Percentiles rank a stretch among this genome's conserved stretches.
Evolutionary conservation across 2,113 vertebrate species (phyloP).

Genomic region (Phalacrocorax brasilianus): DNA sequence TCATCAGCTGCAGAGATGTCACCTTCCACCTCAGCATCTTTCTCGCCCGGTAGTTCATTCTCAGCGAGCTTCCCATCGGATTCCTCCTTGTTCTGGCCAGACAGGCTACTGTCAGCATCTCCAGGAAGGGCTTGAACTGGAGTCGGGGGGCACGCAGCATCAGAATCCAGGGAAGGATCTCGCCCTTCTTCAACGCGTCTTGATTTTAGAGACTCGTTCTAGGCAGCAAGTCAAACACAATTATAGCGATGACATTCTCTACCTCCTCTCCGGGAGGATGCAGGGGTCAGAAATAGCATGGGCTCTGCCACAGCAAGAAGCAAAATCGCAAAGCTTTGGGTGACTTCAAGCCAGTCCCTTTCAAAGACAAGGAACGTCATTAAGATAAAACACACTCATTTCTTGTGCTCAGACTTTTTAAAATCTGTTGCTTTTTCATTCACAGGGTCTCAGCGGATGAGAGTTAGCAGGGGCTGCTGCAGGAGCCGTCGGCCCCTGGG

Average conservation of each 20-base stretch:
- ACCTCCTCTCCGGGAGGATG: neutral
- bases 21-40: neutral
- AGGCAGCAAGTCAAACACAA: slow-evolving; percentile 42
- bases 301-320: neutral
- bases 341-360: neutral
- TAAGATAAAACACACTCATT: neutral
- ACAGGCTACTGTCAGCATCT: slow-evolving; percentile 1
- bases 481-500: neutral
- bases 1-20: neutral
- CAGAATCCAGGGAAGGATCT: slow-evolving; percentile 38
- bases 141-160: neutral
- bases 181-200: slow-evolving; percentile 43
- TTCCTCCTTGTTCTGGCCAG: neutral
- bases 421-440: neutral
- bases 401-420: neutral
- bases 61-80: neutral
- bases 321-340: slow-evolving; percentile 13
- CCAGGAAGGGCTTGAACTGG: neutral
- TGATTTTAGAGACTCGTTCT: slow-evolving; percentile 56
- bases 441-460: fast-evolving
- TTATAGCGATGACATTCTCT: neutral
- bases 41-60: neutral
- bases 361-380: neutral
- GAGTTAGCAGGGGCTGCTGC: neutral
- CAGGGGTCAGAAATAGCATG: neutral